Percentiles rank a stretch among this genome's conserved stretches.
These are phyloP conservation scores for Diplodus sargus DNA, from an alignment of 2,797 vertebrate genomes.

Conservation along the genomic window DNA sequence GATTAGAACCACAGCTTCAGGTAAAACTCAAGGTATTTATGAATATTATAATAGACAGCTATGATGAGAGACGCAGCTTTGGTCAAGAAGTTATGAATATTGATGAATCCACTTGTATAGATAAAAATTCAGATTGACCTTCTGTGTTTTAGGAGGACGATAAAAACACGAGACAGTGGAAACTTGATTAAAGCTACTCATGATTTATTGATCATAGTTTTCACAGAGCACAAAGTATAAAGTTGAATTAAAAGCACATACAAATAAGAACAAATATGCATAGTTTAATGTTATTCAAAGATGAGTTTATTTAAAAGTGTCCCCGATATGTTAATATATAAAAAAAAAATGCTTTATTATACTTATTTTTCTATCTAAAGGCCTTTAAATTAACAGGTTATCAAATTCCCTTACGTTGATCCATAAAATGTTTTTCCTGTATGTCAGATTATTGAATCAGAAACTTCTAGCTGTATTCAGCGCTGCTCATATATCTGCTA, in stretches of 20 bases:
- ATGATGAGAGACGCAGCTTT: constrained; percentile 3
- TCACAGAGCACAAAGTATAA: constrained; percentile 47
- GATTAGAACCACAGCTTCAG: not conserved
- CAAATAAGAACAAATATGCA: constrained; percentile 31
- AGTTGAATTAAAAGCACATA: constrained; percentile 49
- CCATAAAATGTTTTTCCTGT: constrained; percentile 44
- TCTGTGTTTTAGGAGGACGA: not conserved
- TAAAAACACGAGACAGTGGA: not conserved
- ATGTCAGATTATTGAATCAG: constrained; percentile 20
- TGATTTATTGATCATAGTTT: constrained; percentile 44
- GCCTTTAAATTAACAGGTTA: constrained; percentile 44
- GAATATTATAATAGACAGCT: constrained; percentile 11
- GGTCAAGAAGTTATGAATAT: constrained; percentile 13
- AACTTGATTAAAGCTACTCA: constrained; percentile 11
- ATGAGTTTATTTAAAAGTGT: constrained; percentile 48
- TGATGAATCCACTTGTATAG: not conserved
- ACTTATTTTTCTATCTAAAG: constrained; percentile 77
- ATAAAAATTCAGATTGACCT: constrained; percentile 10
- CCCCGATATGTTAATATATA: constrained; percentile 33
- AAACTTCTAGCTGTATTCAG: constrained; percentile 24
- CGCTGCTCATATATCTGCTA: constrained; percentile 35
- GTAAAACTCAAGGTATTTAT: constrained; percentile 23
- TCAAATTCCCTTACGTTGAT: constrained; percentile 33
- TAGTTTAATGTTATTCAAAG: constrained; percentile 37
- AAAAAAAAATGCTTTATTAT: constrained; percentile 49